A percentile compares a stretch with the other conserved stretches of the same genome.
Evolutionary conservation across 1,140 invertebrate species (phyloP).

Genomic region (Saccostrea echinata): DNA sequence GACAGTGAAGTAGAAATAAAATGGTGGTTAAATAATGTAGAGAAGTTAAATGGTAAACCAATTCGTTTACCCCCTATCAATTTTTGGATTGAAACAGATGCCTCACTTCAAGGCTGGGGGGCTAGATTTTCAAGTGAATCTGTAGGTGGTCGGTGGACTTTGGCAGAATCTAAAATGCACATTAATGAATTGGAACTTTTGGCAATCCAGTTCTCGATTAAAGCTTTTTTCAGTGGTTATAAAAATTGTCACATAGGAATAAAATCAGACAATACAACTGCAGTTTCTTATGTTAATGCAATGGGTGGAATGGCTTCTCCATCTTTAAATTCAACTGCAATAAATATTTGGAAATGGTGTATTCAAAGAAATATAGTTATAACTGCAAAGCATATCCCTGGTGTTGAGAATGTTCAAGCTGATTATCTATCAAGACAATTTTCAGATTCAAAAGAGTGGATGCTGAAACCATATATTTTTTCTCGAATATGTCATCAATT

Average conservation of each 20-base stretch:
- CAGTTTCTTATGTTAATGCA: constrained; percentile 50
- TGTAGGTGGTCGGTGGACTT: constrained; percentile 42
- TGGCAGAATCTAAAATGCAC: constrained; percentile 30
- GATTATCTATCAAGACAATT: constrained; percentile 54
- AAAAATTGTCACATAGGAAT: constrained; percentile 31
- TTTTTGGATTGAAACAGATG: constrained; percentile 7
- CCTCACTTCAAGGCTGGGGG: constrained; percentile 28
- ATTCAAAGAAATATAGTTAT: constrained; percentile 4
- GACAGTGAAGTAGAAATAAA: background rate
- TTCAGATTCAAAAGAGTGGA: constrained; percentile 41
- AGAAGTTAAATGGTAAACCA: background rate
- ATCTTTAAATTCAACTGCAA: constrained; percentile 39
- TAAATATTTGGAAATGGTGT: constrained; percentile 58
- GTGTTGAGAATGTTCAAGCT: constrained; percentile 49
- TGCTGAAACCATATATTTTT: constrained; percentile 51
- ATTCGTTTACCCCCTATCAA: background rate
- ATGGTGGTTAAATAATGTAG: background rate
- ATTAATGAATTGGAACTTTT: constrained; percentile 60
- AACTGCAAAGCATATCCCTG: constrained; percentile 48
- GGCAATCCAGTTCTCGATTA: constrained; percentile 40
- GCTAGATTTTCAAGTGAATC: background rate
- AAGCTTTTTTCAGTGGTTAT: constrained; percentile 1
- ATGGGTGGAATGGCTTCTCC: constrained; percentile 51
- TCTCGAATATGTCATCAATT: constrained; percentile 28
- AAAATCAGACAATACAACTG: constrained; percentile 54